Conservation (phyloP, 2,888 invertebrate genomes). For the Penaeus monodon region DNA sequence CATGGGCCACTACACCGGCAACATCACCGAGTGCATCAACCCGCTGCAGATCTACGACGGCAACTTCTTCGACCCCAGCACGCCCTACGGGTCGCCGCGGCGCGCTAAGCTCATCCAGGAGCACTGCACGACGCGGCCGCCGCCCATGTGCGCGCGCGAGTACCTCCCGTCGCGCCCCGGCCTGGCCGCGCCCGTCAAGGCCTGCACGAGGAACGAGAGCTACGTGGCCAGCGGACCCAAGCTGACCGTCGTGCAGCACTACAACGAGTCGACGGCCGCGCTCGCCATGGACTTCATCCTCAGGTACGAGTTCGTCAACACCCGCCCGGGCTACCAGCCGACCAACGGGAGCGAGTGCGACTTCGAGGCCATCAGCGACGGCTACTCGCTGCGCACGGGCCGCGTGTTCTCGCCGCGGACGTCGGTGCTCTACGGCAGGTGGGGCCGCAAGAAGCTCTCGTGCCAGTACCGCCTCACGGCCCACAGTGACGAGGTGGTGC, state of each 20-base stretch:
- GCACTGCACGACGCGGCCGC: conserved; percentile 59
- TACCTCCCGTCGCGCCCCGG: conserved; percentile 52
- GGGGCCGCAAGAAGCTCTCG: conserved; percentile 55
- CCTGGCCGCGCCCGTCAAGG: conserved; percentile 46
- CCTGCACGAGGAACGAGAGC: conserved; percentile 62
- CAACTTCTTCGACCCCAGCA: conserved; percentile 56
- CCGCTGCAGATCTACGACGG: conserved; percentile 64
- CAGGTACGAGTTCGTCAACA: conserved; percentile 63
- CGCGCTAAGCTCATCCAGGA: conserved; percentile 55
- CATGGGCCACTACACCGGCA: conserved; percentile 59
- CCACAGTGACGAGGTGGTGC: conserved; percentile 57
- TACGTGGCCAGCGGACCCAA: conserved; percentile 62
- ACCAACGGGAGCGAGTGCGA: conserved; percentile 63
- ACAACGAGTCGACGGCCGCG: conserved; percentile 63
- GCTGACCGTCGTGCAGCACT: conserved; percentile 62
- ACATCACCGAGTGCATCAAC: conserved; percentile 63
- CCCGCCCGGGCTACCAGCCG: conserved; percentile 62
- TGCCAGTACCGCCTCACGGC: conserved; percentile 63
- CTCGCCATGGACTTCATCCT: conserved; percentile 62
- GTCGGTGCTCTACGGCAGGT: conserved; percentile 61
- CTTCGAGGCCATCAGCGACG: conserved; percentile 63
- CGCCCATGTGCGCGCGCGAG: conserved; percentile 64
- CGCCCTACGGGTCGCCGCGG: conserved; percentile 54
- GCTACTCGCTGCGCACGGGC: conserved; percentile 57
- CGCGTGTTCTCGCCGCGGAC: conserved; percentile 58